Base-by-base conservation (phyloP, 2,797 vertebrate genomes). In the Eulemur albifrons region DNA sequence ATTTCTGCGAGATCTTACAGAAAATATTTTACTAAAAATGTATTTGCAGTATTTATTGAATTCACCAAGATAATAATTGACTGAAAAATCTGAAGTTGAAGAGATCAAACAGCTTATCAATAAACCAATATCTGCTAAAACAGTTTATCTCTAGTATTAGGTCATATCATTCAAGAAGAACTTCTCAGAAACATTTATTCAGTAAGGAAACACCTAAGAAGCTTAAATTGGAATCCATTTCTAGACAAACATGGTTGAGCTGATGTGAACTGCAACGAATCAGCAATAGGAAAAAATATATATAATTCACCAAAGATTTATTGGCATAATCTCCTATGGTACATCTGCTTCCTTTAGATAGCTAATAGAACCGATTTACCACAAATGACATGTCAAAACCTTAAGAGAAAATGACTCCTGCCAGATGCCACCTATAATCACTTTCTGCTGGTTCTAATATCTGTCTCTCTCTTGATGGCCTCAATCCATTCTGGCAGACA, bases 371-470 rank as follows among this genome's bases (percentile, higher is more conserved):
- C 94, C 1, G 0, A 93, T 97, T 98, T 97, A 85, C 89, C 88
- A 89, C 45, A 63, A 94, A 75, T 97, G 93, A 97, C 93, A 96
- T 70, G 79, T 97, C 97, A 98, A 95, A 97, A 52, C 40, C 92
- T 88, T 97, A 92, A 97, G 93, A 98, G 95, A 95, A 97, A 97
- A 97, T 97, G 87, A 88, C 67, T 97, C 77, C 95, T 96, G 84
- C 90, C 92, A 95, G 96, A 93, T 96, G 93, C 93, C 92, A 93
- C 96, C 89, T 92, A 61, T 96, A 96, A 97, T 97, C 95, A 95
- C 94, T 97, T 96, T 97, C 85, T 95, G 67, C 94, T 96, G 72
- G 57, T 97, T 96, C 92, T 94, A 94, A 96, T 97, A 95, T 94
- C 94, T 5, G 0, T 95, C 88, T 93, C 63, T 67, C 13, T 90